Evolutionary conservation across 2,113 vertebrate genomes (phyloP), one percentile per base, ranked within the genome.

Genomic region (Istiophorus platypterus): DNA sequence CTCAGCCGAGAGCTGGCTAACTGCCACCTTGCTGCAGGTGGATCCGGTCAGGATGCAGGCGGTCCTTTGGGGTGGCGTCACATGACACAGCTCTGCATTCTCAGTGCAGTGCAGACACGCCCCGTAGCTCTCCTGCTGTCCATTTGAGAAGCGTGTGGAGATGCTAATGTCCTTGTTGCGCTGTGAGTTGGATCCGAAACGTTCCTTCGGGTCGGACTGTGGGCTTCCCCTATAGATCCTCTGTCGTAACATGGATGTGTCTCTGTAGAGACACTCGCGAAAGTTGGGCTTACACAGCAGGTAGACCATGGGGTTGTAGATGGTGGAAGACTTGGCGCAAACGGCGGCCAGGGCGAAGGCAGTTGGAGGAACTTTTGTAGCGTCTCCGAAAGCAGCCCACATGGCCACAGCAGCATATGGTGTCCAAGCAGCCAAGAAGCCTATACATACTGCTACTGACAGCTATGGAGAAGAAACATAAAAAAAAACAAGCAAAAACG

Each of bases 211-310:
- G 10, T 89, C 72, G 0, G 69, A 79, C 34, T 74, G 82, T 0
- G 91, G 85, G 69, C 92, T 89, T 1, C 91, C 86, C 47, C 85
- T 81, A 77, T 91, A 90, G 34, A 94, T 84, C 90, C 78, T 92
- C 78, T 91, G 88, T 9, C 92, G 84, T 2, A 94, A 57, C 65
- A 61, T 80, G 0, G 91, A 87, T 1, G 90, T 90, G 76, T 94
- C 92, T 70, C 85, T 82, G 76, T 78, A 92, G 4, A 97, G 89
- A 62, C 93, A 94, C 84, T 82, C 90, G 0, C 96, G 95, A 67
- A 96, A 97, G 91, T 90, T 97, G 57, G 96, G 96, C 80, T 97
- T 96, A 72, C 96, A 91, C 22, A 96, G 87, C 89, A 97, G 94
- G 84, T 95, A 95, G 65, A 96, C 92, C 80, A 96, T 34, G 0